Conservation (phyloP, 2,888 invertebrate genomes). For the Spisula subtruncata region DNA sequence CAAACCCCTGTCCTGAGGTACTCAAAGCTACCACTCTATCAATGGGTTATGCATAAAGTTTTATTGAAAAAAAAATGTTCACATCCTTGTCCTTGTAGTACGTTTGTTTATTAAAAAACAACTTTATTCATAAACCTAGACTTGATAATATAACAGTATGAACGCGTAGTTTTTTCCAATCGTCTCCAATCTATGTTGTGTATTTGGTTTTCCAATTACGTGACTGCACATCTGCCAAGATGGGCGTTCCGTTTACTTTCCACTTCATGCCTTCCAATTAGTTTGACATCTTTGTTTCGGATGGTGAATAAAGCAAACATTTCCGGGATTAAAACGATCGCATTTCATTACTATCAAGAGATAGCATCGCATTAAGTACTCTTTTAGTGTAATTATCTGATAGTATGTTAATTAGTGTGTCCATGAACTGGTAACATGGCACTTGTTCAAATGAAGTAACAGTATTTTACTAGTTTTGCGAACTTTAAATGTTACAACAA, state of each 20-base stretch:
- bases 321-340: no score
- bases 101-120: not conserved
- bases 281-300: constrained; percentile 10
- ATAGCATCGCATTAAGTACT: not conserved
- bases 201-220: constrained; percentile 10
- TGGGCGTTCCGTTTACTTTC: not conserved
- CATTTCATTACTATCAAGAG: not conserved
- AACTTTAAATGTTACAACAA: no score
- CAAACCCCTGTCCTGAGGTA: no score
- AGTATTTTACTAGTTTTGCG: no score
- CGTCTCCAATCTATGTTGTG: not conserved
- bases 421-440: no score
- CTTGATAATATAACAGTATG: not conserved
- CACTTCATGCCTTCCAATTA: not conserved
- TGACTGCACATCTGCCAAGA: not conserved
- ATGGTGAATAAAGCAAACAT: no score
- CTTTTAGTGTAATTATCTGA: not conserved
- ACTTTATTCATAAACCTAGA: not conserved
- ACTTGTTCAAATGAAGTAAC: no score
- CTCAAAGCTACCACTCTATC: no score
- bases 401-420: no score
- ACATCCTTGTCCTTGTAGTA: not conserved
- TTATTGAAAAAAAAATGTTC: no score
- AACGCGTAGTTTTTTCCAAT: no score
- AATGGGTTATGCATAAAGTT: no score